Base-by-base conservation (phyloP, 2,797 vertebrate genomes). In the Sebastiscus albofasciatus region DNA sequence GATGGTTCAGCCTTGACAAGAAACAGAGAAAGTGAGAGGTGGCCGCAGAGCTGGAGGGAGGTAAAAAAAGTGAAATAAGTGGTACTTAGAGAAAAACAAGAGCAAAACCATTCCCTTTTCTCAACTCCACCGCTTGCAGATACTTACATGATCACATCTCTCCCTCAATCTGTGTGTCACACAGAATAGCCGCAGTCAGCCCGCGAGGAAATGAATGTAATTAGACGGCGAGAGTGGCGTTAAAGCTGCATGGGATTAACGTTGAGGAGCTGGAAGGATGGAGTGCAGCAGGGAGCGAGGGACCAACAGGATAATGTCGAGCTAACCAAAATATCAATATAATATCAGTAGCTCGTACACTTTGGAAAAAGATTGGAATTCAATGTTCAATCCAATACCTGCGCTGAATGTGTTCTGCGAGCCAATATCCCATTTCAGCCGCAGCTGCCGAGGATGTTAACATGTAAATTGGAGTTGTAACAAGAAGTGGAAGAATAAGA, bases 171-270 rank as follows among this genome's bases (percentile, higher is more conserved):
- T 10, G 46, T 22, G 52, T 77, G 69, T 80, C 76, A 31, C 56
- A 34, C 74, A 75, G 80, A 82, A 74, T 79, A 75, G 87, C 75
- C 4, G 4, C 59, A 85, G 67, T 74, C 76, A 81, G 72, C 56
- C 24, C 46, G 52, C 13, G 27, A 68, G 75, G 67, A 89, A 92
- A 89, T 88, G 20, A 84, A 73, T 82, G 61, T 78, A 91, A 92
- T 91, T 91, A 86, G 75, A 85, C 12, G 5, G 80, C 54, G 74
- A 59, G 61, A 75, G 31, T 67, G 69, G 67, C 52, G 16, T 84
- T 83, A 66, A 54, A 82, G 76, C 71, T 20, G 27, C 34, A 16
- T 46, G 80, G 72, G 80, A 81, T 59, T 69, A 80, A 80, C 10
- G 3, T 67, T 56, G 71, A 82, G 56, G 56, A 78, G 70, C 59